Base-by-base conservation (phyloP, 2,113 vertebrate genomes). In the Rana temporaria region DNA sequence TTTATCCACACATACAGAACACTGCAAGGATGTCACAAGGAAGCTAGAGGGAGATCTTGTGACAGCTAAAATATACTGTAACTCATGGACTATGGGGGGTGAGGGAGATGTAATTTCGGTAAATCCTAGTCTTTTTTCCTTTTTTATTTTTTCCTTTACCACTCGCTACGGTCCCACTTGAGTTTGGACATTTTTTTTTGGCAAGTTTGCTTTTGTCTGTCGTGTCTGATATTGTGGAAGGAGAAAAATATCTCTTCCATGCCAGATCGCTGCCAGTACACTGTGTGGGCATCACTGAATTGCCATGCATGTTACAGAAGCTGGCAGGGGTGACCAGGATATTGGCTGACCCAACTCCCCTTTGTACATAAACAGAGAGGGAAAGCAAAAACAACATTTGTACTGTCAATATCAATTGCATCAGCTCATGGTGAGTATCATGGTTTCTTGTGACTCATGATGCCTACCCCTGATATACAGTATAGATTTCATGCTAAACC, bases 41-140 rank as follows among this genome's bases (percentile, higher is more conserved):
- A 48, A 20, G 32, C 57, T 34, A 48, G 59, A 76, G 59, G 79
- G 65, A 55, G n/a, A n/a, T 84, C 83, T 69, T 84, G 30, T 82
- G 81, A 17, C 32, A 62, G 32, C 69, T 62, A 53, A n/a, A 80
- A 55, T 52, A 70, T 84, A 18, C 14, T 19, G 59, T 12, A 20
- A 7, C 19, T 12, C n/a, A 9, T n/a, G 19, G 20, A 20, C 34
- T 65, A 72, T 15, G n/a, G n/a, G n/a, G n/a, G n/a, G 52, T 14
- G 15, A 26, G n/a, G 20, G 18, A 42, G 9, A 42, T 48, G 42
- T 48, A 6, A 12, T 14, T 48, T 48, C 11, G 1, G 42, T 24
- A 48, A 48, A 20, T 62, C 42, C 52, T 26, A 19, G 62, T 11
- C 3, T 55, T 84, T 78, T 85, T 88, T 63, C 24, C 0, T 87